These are phyloP conservation scores for Lycorma delicatula DNA, from an alignment of 1,140 invertebrate genomes.

Conservation along the genomic window DNA sequence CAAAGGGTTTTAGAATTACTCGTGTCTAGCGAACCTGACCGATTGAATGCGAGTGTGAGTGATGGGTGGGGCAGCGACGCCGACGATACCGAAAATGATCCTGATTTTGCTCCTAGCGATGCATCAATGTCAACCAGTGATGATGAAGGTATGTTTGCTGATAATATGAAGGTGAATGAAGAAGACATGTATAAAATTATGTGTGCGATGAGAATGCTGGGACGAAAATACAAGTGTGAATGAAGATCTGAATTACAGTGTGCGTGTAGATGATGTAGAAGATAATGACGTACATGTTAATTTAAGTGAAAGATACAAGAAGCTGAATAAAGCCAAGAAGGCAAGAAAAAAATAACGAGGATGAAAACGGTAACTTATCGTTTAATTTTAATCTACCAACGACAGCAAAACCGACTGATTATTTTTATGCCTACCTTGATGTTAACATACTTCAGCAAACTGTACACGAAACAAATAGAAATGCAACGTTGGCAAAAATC, in stretches of 20 bases:
- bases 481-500: background rate
- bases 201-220: background rate
- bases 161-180: background rate
- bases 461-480: background rate
- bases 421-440: background rate
- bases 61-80: background rate
- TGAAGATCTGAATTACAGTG: background rate
- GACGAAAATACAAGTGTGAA: background rate
- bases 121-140: too few species aligned
- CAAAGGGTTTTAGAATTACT: too few species aligned
- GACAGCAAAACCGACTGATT: background rate
- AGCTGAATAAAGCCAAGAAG: background rate
- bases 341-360: background rate
- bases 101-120: constrained; percentile 1
- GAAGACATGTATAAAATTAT: background rate
- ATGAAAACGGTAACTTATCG: background rate
- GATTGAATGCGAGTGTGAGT: too few species aligned
- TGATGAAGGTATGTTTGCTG: background rate
- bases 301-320: constrained; percentile 3
- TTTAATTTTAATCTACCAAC: constrained; percentile 5
- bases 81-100: background rate
- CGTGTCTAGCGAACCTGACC: too few species aligned
- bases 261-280: background rate
- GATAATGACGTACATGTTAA: background rate
- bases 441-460: background rate